Base-by-base conservation (phyloP, 2,797 vertebrate genomes). In the Chelmon rostratus region DNA sequence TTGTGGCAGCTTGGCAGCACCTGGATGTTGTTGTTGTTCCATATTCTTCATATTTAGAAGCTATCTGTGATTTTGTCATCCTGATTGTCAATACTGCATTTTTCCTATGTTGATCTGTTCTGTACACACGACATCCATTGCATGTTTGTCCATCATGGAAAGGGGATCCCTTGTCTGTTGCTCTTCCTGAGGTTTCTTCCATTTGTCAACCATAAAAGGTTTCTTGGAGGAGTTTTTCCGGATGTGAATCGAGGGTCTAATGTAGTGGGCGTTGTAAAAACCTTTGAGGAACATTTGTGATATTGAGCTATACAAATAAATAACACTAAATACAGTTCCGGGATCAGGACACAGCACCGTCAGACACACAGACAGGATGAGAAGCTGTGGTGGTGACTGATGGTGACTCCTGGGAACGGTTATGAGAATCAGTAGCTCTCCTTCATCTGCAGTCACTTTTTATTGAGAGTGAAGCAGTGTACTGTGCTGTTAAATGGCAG, bases 401-500 rank as follows among this genome's bases (percentile, higher is more conserved):
- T 46, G 7, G 44, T 37, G 73, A 78, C 42, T 65, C 79, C 47
- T 54, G 50, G 53, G 68, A 59, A 37, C 69, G 52, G 64, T 65
- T 33, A 38, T 35, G 16, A 77, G 71, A 50, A 73, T 47, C 81
- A 10, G 85, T 12, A 4, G 28, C 76, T 78, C 38, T 75, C 50
- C 73, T 64, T 71, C 84, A 64, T 84, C 73, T 79, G 75, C 82
- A 84, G 79, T 70, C 74, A 52, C 52, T 69, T 68, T 54, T 66
- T 16, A 47, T 8, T 73, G 68, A 66, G 68, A 79, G 78, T 59
- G 78, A 73, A 68, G 79, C 82, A 46, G 77, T 46, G 81, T 72
- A 21, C 70, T 70, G 85, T 84, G 84, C 83, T 78, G 88, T 68
- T 89, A 79, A 84, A 86, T 79, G 89, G 82, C 87, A 86, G 88